Percentiles rank a stretch among this genome's conserved stretches.
Conservation (phyloP, 2,113 vertebrate genomes). For the Tetrao urogallus region DNA sequence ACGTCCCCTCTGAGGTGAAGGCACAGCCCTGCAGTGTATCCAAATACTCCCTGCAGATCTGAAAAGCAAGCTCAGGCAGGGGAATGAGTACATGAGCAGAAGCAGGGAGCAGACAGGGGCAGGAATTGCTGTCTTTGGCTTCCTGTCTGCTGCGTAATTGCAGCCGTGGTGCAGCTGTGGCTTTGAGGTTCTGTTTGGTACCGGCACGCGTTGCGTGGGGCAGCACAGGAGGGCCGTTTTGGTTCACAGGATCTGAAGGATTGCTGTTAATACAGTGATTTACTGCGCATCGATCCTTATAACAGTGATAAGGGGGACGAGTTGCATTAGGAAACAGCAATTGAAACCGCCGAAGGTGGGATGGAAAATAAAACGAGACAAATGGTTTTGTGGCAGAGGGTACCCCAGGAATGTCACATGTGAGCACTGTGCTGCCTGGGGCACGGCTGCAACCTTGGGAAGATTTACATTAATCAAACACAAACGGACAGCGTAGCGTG, state of each 20-base stretch:
- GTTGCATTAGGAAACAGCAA: not conserved
- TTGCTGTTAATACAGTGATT: not conserved
- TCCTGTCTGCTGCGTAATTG: conserved; percentile 41
- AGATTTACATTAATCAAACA: conserved; percentile 79
- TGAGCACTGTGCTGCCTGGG: conserved; percentile 65
- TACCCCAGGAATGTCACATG: not conserved
- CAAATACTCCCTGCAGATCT: not conserved
- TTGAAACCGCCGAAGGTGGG: not conserved
- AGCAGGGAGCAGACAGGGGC: not conserved
- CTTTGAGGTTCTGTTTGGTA: conserved; percentile 34
- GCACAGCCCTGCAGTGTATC: not conserved
- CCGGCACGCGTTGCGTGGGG: not conserved
- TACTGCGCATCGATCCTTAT: not conserved
- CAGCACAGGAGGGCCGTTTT: not conserved
- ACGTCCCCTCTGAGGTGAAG: not conserved
- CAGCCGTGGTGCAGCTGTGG: conserved; percentile 45
- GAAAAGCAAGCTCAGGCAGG: not conserved
- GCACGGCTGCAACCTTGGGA: conserved; percentile 64
- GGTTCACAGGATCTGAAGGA: not conserved
- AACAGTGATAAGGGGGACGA: not conserved
- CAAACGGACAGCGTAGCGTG: conserved; percentile 78
- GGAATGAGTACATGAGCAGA: not conserved
- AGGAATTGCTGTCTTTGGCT: conserved; percentile 48
- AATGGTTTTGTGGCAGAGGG: conserved; percentile 13
- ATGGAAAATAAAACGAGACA: not conserved